Percentiles rank a stretch among this genome's conserved stretches.
Evolutionary conservation across 2,888 invertebrate species (phyloP).

Genomic region (Trimorus sp.): DNA sequence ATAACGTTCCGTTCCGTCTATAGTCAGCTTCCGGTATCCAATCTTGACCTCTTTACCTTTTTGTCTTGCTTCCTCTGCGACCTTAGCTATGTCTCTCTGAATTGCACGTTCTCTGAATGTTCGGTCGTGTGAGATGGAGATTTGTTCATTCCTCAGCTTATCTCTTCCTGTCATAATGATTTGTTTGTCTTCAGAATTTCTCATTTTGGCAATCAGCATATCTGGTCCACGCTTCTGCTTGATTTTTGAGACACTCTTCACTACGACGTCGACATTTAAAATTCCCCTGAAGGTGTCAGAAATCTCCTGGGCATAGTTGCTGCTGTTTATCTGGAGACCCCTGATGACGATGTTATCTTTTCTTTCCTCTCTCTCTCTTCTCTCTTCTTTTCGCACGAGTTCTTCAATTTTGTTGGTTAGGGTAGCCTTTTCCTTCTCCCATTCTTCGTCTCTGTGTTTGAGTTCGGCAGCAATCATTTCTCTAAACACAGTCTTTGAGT

Average conservation of each 20-base stretch:
- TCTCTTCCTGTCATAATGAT: not conserved
- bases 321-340: not conserved
- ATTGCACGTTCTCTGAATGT: conserved; percentile 17
- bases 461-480: not conserved
- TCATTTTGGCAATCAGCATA: not conserved
- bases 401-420: not conserved
- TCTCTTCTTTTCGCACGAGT: not conserved
- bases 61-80: conserved; percentile 21
- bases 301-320: too few species aligned
- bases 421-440: not conserved
- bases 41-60: conserved; percentile 15
- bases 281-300: too few species aligned
- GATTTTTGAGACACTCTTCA: too few species aligned
- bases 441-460: not conserved
- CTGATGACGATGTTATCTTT: not conserved
- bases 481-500: not conserved
- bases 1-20: not conserved
- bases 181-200: not conserved
- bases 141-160: not conserved
- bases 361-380: not conserved
- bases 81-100: conserved; percentile 10
- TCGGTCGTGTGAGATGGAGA: conserved; percentile 4
- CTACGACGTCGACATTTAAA: too few species aligned
- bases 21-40: conserved; percentile 20
- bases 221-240: not conserved